Evolutionary conservation across 2,797 vertebrate genomes (phyloP).

Genomic region (Chloroceryle amazona): DNA sequence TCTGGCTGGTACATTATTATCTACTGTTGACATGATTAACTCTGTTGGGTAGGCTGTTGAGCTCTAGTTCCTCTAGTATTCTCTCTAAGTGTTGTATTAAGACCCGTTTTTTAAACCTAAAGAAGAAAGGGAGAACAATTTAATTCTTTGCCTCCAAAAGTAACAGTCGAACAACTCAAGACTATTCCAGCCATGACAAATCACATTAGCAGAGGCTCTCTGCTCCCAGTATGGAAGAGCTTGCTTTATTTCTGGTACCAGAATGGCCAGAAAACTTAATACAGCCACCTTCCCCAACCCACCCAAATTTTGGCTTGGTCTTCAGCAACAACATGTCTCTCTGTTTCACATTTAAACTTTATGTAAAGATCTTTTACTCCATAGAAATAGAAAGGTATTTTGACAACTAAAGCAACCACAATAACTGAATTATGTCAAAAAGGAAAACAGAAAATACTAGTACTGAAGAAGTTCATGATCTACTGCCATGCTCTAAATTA

Average conservation of each 20-base stretch:
- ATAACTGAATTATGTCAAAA: neutral
- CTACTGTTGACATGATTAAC: slow-evolving; percentile 89
- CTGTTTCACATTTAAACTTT: neutral
- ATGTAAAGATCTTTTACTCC: neutral
- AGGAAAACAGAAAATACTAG: neutral
- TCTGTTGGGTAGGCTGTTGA: slow-evolving; percentile 80
- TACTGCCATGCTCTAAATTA: neutral
- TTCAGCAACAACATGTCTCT: neutral
- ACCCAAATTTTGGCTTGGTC: neutral
- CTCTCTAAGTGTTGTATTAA: slow-evolving; percentile 97
- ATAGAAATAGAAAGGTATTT: neutral
- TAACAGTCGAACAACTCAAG: neutral
- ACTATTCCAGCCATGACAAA: neutral
- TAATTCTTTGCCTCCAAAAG: neutral
- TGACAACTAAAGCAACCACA: neutral
- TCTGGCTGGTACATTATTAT: slow-evolving; percentile 78
- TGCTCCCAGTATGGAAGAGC: neutral
- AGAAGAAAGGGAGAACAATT: slow-evolving; percentile 23
- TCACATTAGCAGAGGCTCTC: neutral
- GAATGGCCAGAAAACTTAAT: neutral
- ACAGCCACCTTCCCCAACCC: neutral
- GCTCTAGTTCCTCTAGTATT: slow-evolving; percentile 88
- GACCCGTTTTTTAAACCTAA: slow-evolving; percentile 97
- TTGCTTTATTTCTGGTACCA: neutral
- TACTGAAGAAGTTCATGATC: neutral